Conservation (phyloP, 2,113 vertebrate species). For the Salvelinus namaycush region DNA sequence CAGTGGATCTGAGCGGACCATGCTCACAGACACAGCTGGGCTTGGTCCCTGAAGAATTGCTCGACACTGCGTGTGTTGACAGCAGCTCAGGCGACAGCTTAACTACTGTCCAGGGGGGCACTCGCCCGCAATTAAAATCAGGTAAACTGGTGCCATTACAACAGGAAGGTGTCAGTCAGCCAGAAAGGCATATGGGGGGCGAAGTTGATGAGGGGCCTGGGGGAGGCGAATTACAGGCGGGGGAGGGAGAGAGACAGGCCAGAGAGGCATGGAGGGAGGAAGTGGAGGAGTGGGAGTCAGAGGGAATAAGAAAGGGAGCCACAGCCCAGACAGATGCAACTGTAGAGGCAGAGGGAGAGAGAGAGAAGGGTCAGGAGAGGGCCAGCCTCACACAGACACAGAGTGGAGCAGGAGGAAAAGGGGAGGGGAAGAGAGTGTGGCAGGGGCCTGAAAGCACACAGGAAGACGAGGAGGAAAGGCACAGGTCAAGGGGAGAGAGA, state of each 20-base stretch:
- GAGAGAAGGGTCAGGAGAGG: slow-evolving; percentile 32
- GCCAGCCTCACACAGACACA: slow-evolving; percentile 8
- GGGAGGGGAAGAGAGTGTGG: slow-evolving; percentile 21
- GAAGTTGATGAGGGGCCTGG: slow-evolving; percentile 64
- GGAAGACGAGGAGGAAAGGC: slow-evolving; percentile 35
- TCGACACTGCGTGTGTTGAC: slow-evolving; percentile 51
- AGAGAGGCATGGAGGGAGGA: slow-evolving; percentile 35
- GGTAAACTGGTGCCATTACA: slow-evolving; percentile 68
- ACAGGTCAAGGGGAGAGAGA: slow-evolving; percentile 60
- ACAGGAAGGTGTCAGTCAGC: slow-evolving; percentile 67
- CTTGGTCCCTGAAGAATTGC: slow-evolving; percentile 49
- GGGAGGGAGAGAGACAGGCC: slow-evolving; percentile 63
- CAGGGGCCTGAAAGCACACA: slow-evolving; percentile 1
- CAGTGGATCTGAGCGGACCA: slow-evolving; percentile 11
- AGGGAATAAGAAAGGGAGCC: slow-evolving; percentile 67
- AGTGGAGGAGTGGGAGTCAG: slow-evolving; percentile 59
- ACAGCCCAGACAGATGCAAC: slow-evolving; percentile 38
- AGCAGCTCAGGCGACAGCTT: slow-evolving; percentile 53
- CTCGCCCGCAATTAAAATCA: slow-evolving; percentile 68
- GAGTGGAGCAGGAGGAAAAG: slow-evolving; percentile 14
- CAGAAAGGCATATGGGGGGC: slow-evolving; percentile 48
- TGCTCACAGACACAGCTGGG: slow-evolving; percentile 34
- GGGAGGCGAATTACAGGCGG: slow-evolving; percentile 71
- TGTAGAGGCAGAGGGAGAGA: slow-evolving; percentile 24
- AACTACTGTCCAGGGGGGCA: slow-evolving; percentile 47